Percentiles rank a stretch among this genome's conserved stretches.
phyloP scores from a whole-genome alignment of 2,797 vertebrate genomes.

The Sebastes iracundus region DNA sequence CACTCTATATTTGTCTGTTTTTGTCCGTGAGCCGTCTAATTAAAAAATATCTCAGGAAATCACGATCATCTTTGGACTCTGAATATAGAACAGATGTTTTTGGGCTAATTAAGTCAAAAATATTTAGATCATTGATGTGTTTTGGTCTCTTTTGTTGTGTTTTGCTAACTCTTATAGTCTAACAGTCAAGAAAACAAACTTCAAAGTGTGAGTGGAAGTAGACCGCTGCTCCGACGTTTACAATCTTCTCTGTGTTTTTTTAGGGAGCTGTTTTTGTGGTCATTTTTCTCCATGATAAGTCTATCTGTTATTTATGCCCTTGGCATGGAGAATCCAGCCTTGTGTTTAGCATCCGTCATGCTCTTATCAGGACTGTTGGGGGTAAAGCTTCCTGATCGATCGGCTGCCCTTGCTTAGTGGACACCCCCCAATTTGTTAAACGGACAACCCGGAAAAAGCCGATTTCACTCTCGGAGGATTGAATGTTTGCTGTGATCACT shows the following conservation, averaged over 20 bases:
- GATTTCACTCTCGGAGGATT: conserved; percentile 27
- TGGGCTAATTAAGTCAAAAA: conserved; percentile 43
- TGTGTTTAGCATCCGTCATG: conserved; percentile 75
- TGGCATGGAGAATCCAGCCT: conserved; percentile 47
- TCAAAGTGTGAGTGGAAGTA: conserved; percentile 27
- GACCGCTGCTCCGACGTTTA: not conserved
- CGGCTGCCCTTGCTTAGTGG: conserved; percentile 37
- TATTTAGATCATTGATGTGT: conserved; percentile 26
- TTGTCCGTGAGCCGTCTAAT: conserved; percentile 40
- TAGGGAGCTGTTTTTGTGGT: conserved; percentile 27
- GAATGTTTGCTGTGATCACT: conserved; percentile 41
- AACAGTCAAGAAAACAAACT: conserved; percentile 9
- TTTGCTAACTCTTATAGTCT: conserved; percentile 19
- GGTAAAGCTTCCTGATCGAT: conserved; percentile 64
- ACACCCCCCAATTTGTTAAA: conserved; percentile 54
- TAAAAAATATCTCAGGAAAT: conserved; percentile 49
- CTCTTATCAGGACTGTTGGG: conserved; percentile 70
- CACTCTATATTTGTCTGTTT: conserved; percentile 50
- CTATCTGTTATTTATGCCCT: conserved; percentile 54
- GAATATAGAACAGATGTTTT: conserved; percentile 59
- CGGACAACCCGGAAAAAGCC: conserved; percentile 41
- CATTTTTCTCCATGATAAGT: conserved; percentile 59
- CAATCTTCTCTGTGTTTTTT: conserved; percentile 8
- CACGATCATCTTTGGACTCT: conserved; percentile 17
- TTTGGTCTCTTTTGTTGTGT: conserved; percentile 25